Conservation (phyloP, 2,888 invertebrate species). For the Acanthopleura granulata region DNA sequence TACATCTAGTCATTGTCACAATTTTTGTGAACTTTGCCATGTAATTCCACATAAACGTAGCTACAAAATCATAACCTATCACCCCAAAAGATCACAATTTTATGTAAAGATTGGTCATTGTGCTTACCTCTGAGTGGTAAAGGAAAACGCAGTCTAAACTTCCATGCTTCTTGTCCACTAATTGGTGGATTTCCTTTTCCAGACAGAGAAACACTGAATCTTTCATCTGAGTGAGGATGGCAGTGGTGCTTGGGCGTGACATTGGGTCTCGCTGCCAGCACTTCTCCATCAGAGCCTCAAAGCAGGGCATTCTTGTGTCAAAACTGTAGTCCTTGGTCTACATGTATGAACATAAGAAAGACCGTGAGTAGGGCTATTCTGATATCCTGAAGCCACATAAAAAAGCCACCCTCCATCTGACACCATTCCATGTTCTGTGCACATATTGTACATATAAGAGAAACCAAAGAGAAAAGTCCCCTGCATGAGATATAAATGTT, state of each 20-base stretch:
- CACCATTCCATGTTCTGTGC: too few relatives aligned
- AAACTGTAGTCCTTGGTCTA: slow-evolving; percentile 47
- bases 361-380: too few relatives aligned
- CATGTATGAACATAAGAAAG: background rate
- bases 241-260: slow-evolving; percentile 44
- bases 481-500: too few relatives aligned
- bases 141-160: background rate
- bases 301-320: slow-evolving; percentile 45
- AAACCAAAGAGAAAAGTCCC: too few relatives aligned
- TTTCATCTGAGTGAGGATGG: slow-evolving; percentile 41
- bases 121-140: background rate
- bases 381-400: too few relatives aligned
- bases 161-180: background rate
- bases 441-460: too few relatives aligned
- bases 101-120: background rate
- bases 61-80: too few relatives aligned
- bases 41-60: too few relatives aligned
- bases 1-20: background rate
- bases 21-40: too few relatives aligned
- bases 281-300: slow-evolving; percentile 49
- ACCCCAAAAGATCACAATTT: too few relatives aligned
- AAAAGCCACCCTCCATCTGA: too few relatives aligned
- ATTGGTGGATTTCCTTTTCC: slow-evolving; percentile 31
- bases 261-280: slow-evolving; percentile 48
- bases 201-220: slow-evolving; percentile 46